Evolutionary conservation across 2,797 vertebrate genomes (phyloP).

Genomic region (Kryptolebias ocellatus): DNA sequence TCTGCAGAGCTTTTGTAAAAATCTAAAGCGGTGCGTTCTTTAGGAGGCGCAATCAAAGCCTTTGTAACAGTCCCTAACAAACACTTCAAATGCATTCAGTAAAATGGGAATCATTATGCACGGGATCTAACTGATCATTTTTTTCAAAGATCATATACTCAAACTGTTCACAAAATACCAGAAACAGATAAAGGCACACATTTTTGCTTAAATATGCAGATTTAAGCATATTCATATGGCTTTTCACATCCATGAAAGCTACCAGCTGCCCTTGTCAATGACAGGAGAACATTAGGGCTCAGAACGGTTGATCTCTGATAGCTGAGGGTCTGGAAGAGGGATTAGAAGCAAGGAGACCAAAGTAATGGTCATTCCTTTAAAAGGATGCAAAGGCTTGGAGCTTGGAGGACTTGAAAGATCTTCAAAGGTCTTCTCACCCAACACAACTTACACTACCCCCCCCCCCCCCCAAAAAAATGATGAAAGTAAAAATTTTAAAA

Average conservation of each 20-base stretch:
- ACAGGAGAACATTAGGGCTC: constrained; percentile 73
- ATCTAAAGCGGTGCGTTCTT: constrained; percentile 68
- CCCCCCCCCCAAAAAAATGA: constrained; percentile 37
- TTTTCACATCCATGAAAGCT: constrained; percentile 68
- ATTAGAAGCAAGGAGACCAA: constrained; percentile 73
- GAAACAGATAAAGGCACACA: constrained; percentile 54
- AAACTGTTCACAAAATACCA: constrained; percentile 38
- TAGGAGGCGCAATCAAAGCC: constrained; percentile 71
- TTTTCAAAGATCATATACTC: constrained; percentile 51
- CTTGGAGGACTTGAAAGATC: constrained; percentile 68
- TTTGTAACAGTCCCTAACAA: constrained; percentile 64
- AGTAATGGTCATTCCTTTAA: constrained; percentile 76
- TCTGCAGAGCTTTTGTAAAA: constrained; percentile 56
- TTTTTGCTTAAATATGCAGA: constrained; percentile 53
- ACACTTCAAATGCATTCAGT: constrained; percentile 68
- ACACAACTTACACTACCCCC: constrained; percentile 45
- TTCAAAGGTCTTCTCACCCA: constrained; percentile 67
- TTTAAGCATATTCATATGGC: constrained; percentile 73
- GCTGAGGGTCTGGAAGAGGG: constrained; percentile 76
- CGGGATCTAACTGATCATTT: constrained; percentile 47
- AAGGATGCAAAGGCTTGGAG: constrained; percentile 73
- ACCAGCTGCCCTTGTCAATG: constrained; percentile 74
- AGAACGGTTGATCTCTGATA: constrained; percentile 78
- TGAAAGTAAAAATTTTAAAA: constrained; percentile 56
- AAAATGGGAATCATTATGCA: constrained; percentile 62